Base-by-base conservation (phyloP, 2,888 invertebrate genomes). In the Mantis religiosa region DNA sequence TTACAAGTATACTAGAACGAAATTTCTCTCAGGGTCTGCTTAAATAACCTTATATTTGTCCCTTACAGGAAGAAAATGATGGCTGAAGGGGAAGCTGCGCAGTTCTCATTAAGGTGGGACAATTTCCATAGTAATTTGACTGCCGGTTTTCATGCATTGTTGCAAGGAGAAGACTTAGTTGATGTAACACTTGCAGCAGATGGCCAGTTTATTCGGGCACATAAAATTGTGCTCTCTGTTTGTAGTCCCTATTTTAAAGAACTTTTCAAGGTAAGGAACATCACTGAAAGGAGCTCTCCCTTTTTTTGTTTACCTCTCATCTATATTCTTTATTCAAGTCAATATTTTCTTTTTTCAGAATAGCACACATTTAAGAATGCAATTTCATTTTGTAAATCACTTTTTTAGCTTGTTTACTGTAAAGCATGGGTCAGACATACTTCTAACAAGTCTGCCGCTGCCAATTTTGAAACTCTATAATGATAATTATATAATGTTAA, bases 161-260 rank as follows among this genome's bases (percentile, higher is more conserved):
- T 97, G 90, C 95, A 96, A 91, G 95, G 95, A 90, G 96, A 96
- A 91, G 96, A 96, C 92, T 94, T 97, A 93, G 96, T 97, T 87
- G 97, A 97, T 92, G 97, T 97, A 91, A 97, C 97, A 41, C 93
- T 97, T 91, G 96, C 96, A 89, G 96, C 96, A 88, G 97, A 96
- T 90, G 97, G 97, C 28, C 95, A 96, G 92, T 96, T 96, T 92
- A 94, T 97, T 87, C 95, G 96, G 92, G 97, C 97, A 30, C 97
- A 97, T 93, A 97, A 96, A 93, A 94, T 97, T 91, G 96, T 97
- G 91, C 94, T 97, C 86, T 96, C 97, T 34, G 96, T 97, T 87
- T 97, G 97, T 94, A 97, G 97, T 92, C 96, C 96, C 47, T 97
- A 96, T 92, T 97, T 97, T 93, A 96, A 96, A 93, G 95, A 96